Percentiles rank a stretch among this genome's conserved stretches.
Evolutionary conservation across 2,888 invertebrate species (phyloP).

Genomic region (Ryuthela nishihirai): DNA sequence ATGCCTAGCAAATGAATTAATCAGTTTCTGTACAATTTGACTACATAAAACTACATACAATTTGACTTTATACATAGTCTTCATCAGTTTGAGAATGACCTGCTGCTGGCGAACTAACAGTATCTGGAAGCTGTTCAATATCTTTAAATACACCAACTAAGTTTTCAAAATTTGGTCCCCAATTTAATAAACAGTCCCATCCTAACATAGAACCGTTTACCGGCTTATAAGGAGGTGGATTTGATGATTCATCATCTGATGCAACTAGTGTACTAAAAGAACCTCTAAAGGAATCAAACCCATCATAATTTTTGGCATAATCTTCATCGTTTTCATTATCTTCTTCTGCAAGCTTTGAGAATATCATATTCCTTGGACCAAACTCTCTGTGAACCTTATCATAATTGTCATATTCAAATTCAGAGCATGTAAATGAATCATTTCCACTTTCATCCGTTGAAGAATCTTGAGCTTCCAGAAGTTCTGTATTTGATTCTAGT

Average conservation of each 20-base stretch:
- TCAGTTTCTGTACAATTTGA: conserved; percentile 35
- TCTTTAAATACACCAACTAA: conserved; percentile 94
- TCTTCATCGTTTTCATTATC: conserved; percentile 47
- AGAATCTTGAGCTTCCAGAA: conserved; percentile 48
- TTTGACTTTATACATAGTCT: conserved; percentile 30
- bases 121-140: conserved; percentile 87
- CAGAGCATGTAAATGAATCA: conserved; percentile 94
- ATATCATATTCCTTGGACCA: conserved; percentile 58
- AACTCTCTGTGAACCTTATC: conserved; percentile 49
- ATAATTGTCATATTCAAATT: conserved; percentile 87
- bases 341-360: conserved; percentile 55
- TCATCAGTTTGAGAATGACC: conserved; percentile 36
- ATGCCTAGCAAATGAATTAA: no score
- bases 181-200: conserved; percentile 91
- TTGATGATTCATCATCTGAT: conserved; percentile 86
- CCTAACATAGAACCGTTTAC: conserved; percentile 71
- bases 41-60: conserved; percentile 11
- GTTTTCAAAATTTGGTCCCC: conserved; percentile 95
- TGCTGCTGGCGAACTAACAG: conserved; percentile 31
- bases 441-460: conserved; percentile 49
- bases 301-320: conserved; percentile 64
- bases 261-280: conserved; percentile 90
- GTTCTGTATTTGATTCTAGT: conserved; percentile 48
- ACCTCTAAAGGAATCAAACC: conserved; percentile 89
- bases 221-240: conserved; percentile 75